Base-by-base conservation (phyloP, 2,888 invertebrate genomes). In the Argyra leucocephala region DNA sequence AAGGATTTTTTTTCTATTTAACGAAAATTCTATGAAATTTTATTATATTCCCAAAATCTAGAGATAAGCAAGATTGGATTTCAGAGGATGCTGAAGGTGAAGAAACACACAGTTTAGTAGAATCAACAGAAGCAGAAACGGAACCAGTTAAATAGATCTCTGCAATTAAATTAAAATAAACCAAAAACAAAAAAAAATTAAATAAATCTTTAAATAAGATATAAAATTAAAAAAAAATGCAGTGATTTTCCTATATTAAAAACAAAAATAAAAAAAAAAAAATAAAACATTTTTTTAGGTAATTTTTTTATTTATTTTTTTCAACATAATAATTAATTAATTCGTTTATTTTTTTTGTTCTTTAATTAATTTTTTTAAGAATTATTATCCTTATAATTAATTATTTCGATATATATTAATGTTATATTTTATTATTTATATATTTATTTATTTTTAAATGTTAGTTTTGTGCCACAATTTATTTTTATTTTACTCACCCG, bases 181-280 rank as follows among this genome's bases (percentile, higher is more conserved):
- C 37, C 5, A 37, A 37, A 48, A 48, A 2, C 15, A 48, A 12
- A 12, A 48, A 37, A 37, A 37, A 48, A 48, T 48, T 48, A 48
- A 48, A 48, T 48, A 48, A 48, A 9, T 18, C n/a, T n/a, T 31
- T 31, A 10, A 31, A 31, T 31, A 31, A 31, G 12, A 31, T 10
- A 26, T 6, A 37, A 48, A 48, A 2, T 48, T 48, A 48, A 48
- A 12, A 12, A 48, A 48, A 48, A 48, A 48, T 18, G 48, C 48
- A 48, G 48, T 48, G 48, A 48, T 48, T 48, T 48, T 48, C 48
- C 12, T 48, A 37, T 37, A 48, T 48, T 48, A 48, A 48, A 37
- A 26, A 26, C n/a, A n/a, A n/a, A n/a, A n/a, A n/a, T n/a, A n/a
- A n/a, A n/a, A n/a, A n/a, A n/a, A n/a, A n/a, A n/a, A n/a, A n/a